These are phyloP conservation scores for Melierax canorus DNA, from an alignment of 2,113 vertebrate species.

Conservation along the genomic window DNA sequence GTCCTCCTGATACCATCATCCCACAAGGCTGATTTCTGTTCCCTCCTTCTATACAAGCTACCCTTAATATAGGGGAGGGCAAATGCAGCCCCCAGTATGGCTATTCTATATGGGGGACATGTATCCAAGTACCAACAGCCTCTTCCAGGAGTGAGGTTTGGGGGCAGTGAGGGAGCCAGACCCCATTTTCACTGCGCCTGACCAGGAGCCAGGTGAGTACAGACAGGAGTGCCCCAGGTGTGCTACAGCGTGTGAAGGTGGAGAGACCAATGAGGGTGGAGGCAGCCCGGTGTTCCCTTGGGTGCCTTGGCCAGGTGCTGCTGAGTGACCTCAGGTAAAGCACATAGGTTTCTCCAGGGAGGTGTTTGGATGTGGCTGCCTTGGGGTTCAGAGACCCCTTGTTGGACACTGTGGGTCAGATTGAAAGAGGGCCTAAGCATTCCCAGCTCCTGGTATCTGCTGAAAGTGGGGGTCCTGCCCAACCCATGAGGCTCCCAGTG, in stretches of 20 bases:
- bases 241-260: not conserved
- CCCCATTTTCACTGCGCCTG: not conserved
- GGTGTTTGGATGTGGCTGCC: not conserved
- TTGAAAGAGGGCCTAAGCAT: not conserved
- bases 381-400: not conserved
- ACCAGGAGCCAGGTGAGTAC: not conserved
- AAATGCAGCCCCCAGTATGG: not conserved
- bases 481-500: not conserved
- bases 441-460: not conserved
- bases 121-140: not conserved
- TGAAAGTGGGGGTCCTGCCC: not conserved
- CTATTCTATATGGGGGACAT: not conserved
- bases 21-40: not conserved
- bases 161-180: not conserved
- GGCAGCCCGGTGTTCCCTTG: not conserved
- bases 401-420: not conserved
- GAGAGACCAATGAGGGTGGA: not conserved
- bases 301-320: not conserved
- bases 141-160: not conserved
- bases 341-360: not conserved
- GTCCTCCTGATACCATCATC: not conserved
- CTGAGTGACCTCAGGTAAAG: not conserved
- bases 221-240: not conserved
- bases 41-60: not conserved
- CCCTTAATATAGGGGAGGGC: not conserved